phyloP scores from a whole-genome alignment of 2,113 vertebrate species.

The Helogale parvula region DNA sequence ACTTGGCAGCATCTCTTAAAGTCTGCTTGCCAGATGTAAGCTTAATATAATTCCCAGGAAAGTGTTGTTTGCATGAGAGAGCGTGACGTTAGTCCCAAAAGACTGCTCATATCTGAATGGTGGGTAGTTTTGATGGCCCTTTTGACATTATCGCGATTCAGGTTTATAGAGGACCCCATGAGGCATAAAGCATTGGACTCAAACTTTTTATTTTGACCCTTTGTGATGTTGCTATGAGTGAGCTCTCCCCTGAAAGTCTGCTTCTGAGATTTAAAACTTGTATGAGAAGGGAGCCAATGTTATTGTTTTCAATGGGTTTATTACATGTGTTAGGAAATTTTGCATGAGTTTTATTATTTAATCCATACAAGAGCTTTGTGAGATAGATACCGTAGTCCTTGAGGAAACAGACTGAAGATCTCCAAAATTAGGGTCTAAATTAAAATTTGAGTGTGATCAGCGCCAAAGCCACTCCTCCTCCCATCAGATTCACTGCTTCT shows the following conservation, averaged over 20 bases:
- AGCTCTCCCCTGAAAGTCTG: background rate
- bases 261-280: conserved; percentile 4
- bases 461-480: background rate
- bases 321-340: background rate
- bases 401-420: background rate
- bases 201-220: background rate
- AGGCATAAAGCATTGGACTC: background rate
- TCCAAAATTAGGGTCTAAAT: background rate
- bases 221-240: background rate
- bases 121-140: background rate
- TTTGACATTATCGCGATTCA: background rate
- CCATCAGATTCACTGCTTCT: background rate
- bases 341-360: background rate
- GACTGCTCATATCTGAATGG: background rate
- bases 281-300: background rate
- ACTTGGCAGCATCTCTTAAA: background rate
- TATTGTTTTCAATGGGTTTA: background rate
- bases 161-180: background rate
- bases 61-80: background rate
- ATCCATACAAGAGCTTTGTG: background rate
- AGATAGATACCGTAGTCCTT: background rate
- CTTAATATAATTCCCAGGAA: background rate
- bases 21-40: background rate
- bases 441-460: too few relatives aligned
- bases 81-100: background rate